phyloP scores from a whole-genome alignment of 2,113 vertebrate genomes.

The Entomyzon cyanotis region DNA sequence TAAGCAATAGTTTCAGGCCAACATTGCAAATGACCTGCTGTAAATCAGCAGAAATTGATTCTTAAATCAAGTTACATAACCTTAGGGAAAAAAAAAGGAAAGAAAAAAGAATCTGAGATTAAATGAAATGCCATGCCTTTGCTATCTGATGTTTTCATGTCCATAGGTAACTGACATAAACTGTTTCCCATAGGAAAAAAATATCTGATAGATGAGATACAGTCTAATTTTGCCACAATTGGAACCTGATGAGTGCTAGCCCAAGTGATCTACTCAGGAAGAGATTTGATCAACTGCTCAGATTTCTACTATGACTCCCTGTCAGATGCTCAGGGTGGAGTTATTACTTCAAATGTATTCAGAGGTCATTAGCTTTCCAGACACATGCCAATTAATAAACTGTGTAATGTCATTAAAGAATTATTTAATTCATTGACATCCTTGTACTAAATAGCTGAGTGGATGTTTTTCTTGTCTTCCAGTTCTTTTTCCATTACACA shows the following conservation, averaged over 20 bases:
- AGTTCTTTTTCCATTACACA: neutral
- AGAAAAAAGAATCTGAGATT: neutral
- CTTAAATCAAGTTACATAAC: neutral
- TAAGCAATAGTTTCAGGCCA: neutral
- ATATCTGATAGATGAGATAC: neutral
- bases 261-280: neutral
- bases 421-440: neutral
- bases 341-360: neutral
- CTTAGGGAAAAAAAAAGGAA: neutral
- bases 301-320: neutral
- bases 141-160: neutral
- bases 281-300: neutral
- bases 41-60: neutral
- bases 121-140: neutral
- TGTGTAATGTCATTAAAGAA: neutral
- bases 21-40: neutral
- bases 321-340: neutral
- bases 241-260: neutral
- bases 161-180: neutral
- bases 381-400: neutral
- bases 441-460: neutral
- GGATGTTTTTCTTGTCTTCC: neutral
- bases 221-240: neutral
- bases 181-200: neutral
- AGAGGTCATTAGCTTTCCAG: neutral